Percentiles rank a stretch among this genome's conserved stretches.
These are phyloP conservation scores for Cetoscarus ocellatus DNA, from an alignment of 2,797 vertebrate species.

Conservation along the genomic window DNA sequence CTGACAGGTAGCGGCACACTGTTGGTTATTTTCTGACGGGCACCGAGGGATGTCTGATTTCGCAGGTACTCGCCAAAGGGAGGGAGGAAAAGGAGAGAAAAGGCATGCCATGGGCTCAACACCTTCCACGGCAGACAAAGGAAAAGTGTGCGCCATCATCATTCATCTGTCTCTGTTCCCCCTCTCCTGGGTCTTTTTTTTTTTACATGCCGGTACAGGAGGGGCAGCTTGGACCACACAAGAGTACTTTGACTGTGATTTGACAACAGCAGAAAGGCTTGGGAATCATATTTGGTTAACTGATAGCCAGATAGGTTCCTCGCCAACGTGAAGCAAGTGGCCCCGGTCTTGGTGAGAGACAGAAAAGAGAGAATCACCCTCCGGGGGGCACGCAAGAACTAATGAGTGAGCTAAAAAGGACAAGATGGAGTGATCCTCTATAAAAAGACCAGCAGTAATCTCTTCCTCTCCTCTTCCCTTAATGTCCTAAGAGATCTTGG, in stretches of 20 bases:
- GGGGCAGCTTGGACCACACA: slow-evolving; percentile 39
- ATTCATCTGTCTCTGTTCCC: slow-evolving; percentile 52
- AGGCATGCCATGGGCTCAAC: slow-evolving; percentile 32
- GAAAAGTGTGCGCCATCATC: slow-evolving; percentile 55
- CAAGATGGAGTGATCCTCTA: slow-evolving; percentile 81
- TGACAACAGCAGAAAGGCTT: slow-evolving; percentile 19
- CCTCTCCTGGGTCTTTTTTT: slow-evolving; percentile 23
- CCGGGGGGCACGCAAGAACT: slow-evolving; percentile 59
- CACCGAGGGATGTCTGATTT: slow-evolving; percentile 69
- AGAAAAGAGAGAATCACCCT: slow-evolving; percentile 59
- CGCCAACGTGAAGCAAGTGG: slow-evolving; percentile 52
- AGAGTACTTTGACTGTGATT: slow-evolving; percentile 24
- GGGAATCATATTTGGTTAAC: slow-evolving; percentile 59
- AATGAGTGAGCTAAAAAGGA: slow-evolving; percentile 83
- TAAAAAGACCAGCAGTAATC: slow-evolving; percentile 79
- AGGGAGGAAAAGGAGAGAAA: slow-evolving; percentile 40
- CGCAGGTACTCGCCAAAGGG: slow-evolving; percentile 54
- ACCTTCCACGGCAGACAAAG: slow-evolving; percentile 52
- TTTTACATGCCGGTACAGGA: slow-evolving; percentile 45
- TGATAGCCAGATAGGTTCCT: slow-evolving; percentile 40
- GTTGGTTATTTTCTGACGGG: slow-evolving; percentile 69
- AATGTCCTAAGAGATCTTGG: slow-evolving; percentile 76
- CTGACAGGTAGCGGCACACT: slow-evolving; percentile 52
- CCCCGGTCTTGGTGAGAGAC: slow-evolving; percentile 54
- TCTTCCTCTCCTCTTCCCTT: slow-evolving; percentile 61